Percentiles rank a stretch among this genome's conserved stretches.
Evolutionary conservation across 2,113 vertebrate species (phyloP).

Genomic region (Noctilio leporinus): DNA sequence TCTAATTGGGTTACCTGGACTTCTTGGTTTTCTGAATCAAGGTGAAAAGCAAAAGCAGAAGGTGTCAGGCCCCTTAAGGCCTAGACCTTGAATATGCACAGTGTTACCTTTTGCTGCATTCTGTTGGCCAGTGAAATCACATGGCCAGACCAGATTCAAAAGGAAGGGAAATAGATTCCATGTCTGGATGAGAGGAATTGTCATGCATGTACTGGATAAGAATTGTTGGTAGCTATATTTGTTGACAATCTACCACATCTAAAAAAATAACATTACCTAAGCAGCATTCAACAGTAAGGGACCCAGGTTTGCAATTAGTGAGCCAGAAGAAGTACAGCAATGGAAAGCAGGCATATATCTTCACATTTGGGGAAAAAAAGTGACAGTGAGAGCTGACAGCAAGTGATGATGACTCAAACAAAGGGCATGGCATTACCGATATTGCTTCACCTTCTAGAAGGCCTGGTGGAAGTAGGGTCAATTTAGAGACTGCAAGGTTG

Average conservation of each 20-base stretch:
- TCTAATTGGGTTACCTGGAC: background rate
- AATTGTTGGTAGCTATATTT: background rate
- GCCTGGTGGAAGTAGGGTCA: background rate
- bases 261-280: background rate
- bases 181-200: background rate
- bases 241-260: background rate
- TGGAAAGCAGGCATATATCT: background rate
- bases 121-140: background rate
- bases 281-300: background rate
- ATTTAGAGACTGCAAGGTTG: background rate
- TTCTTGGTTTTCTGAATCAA: background rate
- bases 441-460: background rate
- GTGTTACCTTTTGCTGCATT: background rate
- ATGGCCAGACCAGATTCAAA: background rate
- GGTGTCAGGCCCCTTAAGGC: background rate
- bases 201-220: background rate
- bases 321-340: background rate
- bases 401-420: background rate
- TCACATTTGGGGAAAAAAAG: background rate
- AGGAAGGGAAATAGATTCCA: background rate
- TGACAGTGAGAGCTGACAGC: background rate
- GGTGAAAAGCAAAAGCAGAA: background rate
- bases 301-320: background rate
- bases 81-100: background rate
- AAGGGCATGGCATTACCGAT: background rate